These are phyloP conservation scores for Stylophora pistillata DNA, from an alignment of 64 coral and sea anemone genomes.

Conservation along the genomic window DNA sequence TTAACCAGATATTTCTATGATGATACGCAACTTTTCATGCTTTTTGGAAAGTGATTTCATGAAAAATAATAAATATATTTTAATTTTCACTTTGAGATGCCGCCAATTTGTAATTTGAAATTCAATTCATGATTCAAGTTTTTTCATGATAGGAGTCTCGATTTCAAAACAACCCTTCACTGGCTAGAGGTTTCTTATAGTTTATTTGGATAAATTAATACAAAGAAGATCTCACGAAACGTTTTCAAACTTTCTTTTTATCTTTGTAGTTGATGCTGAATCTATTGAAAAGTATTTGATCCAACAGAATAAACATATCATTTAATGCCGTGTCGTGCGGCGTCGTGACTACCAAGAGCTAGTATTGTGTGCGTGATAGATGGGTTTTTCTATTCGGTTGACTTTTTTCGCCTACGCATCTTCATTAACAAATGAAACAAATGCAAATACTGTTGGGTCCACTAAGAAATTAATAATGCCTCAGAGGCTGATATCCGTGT, in stretches of 20 bases:
- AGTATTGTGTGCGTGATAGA: background rate
- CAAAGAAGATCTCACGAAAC: background rate
- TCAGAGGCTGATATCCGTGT: constrained; percentile 19
- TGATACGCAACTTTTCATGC: background rate
- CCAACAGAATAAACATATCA: background rate
- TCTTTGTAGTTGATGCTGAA: background rate
- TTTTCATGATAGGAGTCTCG: background rate
- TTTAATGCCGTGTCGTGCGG: background rate
- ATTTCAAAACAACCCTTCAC: background rate
- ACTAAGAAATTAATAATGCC: constrained; percentile 20
- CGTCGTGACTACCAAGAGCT: background rate
- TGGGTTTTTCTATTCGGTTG: background rate
- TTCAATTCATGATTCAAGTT: constrained; percentile 14
- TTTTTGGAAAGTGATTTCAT: background rate
- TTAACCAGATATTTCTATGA: background rate
- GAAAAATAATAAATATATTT: constrained; percentile 1
- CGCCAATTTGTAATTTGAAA: constrained; percentile 16
- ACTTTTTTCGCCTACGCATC: constrained; percentile 52
- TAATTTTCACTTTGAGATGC: background rate
- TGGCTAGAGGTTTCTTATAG: background rate
- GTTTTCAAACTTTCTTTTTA: background rate
- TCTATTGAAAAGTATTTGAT: background rate
- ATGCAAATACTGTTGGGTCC: constrained; percentile 37
- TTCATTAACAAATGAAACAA: background rate
- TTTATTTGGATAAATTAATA: background rate